phyloP scores from a whole-genome alignment of 1,140 invertebrate species.

The Neotoxoptera formosana region DNA sequence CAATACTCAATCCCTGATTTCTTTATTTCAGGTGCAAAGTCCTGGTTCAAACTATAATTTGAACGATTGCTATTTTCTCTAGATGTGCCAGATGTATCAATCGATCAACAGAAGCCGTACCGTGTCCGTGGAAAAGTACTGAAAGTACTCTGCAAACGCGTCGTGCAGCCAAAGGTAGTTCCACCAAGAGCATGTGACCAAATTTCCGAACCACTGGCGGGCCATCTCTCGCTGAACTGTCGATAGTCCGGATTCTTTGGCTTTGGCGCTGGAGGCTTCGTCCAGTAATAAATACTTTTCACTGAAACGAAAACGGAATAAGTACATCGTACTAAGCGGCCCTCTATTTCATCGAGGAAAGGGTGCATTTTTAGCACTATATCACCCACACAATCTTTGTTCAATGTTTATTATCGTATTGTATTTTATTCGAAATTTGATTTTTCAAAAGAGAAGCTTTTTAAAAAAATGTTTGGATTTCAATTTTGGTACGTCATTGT shows the following conservation, averaged over 20 bases:
- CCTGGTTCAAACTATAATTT: not conserved
- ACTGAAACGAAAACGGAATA: not conserved
- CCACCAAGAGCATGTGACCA: slow-evolving; percentile 84
- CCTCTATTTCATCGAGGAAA: not conserved
- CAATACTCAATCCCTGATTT: too few species aligned
- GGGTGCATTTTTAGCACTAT: not conserved
- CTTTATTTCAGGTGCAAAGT: not conserved
- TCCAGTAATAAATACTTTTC: slow-evolving; percentile 31
- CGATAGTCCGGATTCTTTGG: slow-evolving; percentile 71
- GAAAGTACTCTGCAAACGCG: slow-evolving; percentile 76
- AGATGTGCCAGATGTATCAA: not conserved
- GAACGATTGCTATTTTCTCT: not conserved
- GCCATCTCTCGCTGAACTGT: slow-evolving; percentile 84
- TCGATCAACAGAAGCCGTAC: not conserved
- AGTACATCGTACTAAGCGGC: not conserved
- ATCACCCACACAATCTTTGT: too few species aligned
- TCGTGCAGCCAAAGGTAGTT: slow-evolving; percentile 77
- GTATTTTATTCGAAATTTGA: not conserved
- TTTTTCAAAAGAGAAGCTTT: not conserved
- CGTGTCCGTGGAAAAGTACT: slow-evolving; percentile 61
- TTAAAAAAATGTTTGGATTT: too few species aligned
- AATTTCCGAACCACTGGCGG: slow-evolving; percentile 81
- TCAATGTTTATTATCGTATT: too few species aligned
- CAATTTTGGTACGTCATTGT: too few species aligned
- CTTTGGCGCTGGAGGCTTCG: slow-evolving; percentile 59